Percentiles rank a stretch among this genome's conserved stretches.
Evolutionary conservation across 2,888 invertebrate genomes (phyloP).

Genomic region (Cheilosia scutellata): DNA sequence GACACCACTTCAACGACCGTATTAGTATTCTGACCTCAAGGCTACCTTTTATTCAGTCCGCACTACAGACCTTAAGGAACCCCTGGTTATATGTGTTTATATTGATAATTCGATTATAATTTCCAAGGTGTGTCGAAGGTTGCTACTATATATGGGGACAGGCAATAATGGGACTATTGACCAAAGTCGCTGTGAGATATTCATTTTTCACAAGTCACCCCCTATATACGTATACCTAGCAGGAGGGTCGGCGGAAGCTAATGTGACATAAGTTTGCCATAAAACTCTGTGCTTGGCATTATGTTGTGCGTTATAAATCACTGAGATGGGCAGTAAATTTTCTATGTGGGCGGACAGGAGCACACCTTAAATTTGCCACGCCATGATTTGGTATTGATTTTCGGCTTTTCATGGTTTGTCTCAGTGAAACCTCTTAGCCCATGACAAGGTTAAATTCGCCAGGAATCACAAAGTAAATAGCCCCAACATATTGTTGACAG

Average conservation of each 20-base stretch:
- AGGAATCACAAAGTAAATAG: constrained; percentile 17
- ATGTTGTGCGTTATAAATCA: constrained; percentile 47
- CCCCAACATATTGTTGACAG: constrained; percentile 40
- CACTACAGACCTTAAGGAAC: constrained; percentile 17
- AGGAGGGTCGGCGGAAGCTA: constrained; percentile 23
- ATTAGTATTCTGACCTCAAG: constrained; percentile 29
- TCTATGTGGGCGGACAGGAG: constrained; percentile 19
- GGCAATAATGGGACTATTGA: constrained; percentile 20
- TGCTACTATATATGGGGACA: not conserved
- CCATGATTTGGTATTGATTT: constrained; percentile 41
- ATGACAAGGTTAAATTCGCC: constrained; percentile 1
- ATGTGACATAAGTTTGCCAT: constrained; percentile 43
- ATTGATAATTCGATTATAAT: constrained; percentile 73
- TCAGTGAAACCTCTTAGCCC: not conserved
- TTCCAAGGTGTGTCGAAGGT: constrained; percentile 49
- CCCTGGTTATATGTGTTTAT: constrained; percentile 16
- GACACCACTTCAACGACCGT: constrained; percentile 10
- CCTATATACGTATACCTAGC: not conserved
- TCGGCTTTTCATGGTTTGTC: not conserved
- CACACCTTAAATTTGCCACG: constrained; percentile 52
- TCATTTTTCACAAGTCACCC: constrained; percentile 44
- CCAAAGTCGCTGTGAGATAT: constrained; percentile 3
- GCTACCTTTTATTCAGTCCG: constrained; percentile 4
- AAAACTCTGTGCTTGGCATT: constrained; percentile 26
- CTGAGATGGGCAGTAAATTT: constrained; percentile 17